These are phyloP conservation scores for Leucoraja erinaceus DNA, from an alignment of 2,113 vertebrate species.

Conservation along the genomic window DNA sequence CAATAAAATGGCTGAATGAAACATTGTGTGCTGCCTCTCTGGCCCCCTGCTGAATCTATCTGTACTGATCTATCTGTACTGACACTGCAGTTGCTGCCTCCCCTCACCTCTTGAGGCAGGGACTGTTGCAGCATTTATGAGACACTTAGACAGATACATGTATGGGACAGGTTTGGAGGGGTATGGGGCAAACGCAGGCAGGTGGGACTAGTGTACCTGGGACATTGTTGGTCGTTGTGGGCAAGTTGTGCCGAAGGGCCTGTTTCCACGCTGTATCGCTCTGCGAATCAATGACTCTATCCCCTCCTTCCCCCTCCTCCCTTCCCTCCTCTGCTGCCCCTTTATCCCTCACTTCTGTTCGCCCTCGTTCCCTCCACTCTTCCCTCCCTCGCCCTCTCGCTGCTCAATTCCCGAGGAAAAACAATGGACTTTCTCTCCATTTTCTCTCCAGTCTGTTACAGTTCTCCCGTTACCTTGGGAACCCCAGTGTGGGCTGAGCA, in stretches of 20 bases:
- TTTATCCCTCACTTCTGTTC: not conserved
- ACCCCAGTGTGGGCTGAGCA: not conserved
- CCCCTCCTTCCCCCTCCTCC: no score
- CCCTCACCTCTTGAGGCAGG: no score
- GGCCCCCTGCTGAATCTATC: not conserved
- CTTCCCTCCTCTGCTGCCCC: not conserved
- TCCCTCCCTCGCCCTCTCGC: not conserved
- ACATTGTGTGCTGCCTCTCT: not conserved
- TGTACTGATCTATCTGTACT: not conserved
- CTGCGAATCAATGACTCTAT: no score
- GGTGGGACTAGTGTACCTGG: no score
- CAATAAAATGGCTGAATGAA: slow-evolving; percentile 18
- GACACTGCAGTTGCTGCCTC: not conserved
- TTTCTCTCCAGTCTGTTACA: not conserved
- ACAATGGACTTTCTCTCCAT: no score
- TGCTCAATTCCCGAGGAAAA: not conserved
- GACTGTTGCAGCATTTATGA: no score
- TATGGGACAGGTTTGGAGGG: no score
- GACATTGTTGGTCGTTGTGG: no score
- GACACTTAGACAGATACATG: no score
- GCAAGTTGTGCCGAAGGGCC: no score
- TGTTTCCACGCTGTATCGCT: no score
- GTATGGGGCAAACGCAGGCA: no score
- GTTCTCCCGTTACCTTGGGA: slow-evolving; percentile 5
- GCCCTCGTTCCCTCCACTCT: not conserved